Percentiles rank a stretch among this genome's conserved stretches.
phyloP scores from a whole-genome alignment of 1,140 invertebrate genomes.

The Drosophila bifasciata region DNA sequence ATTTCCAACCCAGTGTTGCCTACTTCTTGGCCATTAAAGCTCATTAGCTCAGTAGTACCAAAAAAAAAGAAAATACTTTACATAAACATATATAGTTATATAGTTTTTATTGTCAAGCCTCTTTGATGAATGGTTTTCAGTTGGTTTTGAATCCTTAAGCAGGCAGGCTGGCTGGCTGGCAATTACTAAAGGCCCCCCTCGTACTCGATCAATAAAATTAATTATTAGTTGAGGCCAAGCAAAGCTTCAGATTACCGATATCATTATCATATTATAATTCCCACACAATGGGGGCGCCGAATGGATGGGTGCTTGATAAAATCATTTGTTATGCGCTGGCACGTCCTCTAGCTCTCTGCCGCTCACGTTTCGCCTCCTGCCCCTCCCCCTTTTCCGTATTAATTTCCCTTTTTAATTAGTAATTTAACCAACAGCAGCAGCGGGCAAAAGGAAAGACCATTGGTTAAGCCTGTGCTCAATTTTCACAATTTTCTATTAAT shows the following conservation, averaged over 20 bases:
- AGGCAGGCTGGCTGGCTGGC: too few relatives aligned
- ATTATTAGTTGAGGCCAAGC: slow-evolving; percentile 62
- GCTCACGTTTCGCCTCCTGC: not conserved
- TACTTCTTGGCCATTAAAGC: slow-evolving; percentile 72
- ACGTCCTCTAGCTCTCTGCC: slow-evolving; percentile 5
- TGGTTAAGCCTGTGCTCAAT: slow-evolving; percentile 48
- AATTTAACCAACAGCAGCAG: slow-evolving; percentile 30
- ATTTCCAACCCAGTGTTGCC: slow-evolving; percentile 70
- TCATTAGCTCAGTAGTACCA: slow-evolving; percentile 70
- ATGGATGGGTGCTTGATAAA: slow-evolving; percentile 14
- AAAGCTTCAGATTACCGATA: slow-evolving; percentile 28
- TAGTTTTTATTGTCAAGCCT: slow-evolving; percentile 24
- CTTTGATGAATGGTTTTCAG: slow-evolving; percentile 43
- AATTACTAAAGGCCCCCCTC: slow-evolving; percentile 28
- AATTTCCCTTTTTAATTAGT: slow-evolving; percentile 68
- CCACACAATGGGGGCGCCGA: slow-evolving; percentile 11
- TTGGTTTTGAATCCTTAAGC: slow-evolving; percentile 22
- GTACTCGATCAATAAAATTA: slow-evolving; percentile 62
- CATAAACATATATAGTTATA: slow-evolving; percentile 21
- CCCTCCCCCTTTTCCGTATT: not conserved
- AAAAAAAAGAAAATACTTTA: not conserved
- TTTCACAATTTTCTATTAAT: slow-evolving; percentile 59
- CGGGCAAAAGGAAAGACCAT: slow-evolving; percentile 1
- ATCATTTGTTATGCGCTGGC: slow-evolving; percentile 40
- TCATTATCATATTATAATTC: slow-evolving; percentile 61